These are phyloP conservation scores for Helostoma temminkii DNA, from an alignment of 2,797 vertebrate species.

Conservation along the genomic window DNA sequence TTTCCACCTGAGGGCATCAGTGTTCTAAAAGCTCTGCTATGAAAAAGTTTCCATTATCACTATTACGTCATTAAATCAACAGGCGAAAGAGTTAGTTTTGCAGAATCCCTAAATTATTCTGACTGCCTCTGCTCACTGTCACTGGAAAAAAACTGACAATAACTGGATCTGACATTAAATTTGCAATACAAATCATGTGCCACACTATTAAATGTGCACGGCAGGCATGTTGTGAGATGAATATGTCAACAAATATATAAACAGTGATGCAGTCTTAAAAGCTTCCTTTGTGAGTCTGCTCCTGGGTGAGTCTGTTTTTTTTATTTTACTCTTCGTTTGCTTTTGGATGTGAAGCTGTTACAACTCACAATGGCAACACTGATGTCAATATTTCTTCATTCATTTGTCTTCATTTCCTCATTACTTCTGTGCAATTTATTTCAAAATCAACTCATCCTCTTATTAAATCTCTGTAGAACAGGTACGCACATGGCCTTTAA, in stretches of 20 bases:
- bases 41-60: background rate
- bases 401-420: too few species aligned
- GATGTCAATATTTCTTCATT: too few species aligned
- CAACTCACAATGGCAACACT: background rate
- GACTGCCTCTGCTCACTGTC: background rate
- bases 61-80: background rate
- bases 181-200: background rate
- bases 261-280: background rate
- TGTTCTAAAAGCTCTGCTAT: background rate
- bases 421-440: too few species aligned
- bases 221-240: accelerated
- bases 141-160: background rate
- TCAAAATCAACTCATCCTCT: too few species aligned
- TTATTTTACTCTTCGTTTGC: too few species aligned
- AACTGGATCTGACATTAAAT: background rate
- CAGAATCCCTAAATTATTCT: background rate
- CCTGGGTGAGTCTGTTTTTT: too few species aligned
- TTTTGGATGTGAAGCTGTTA: background rate
- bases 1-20: conserved; percentile 7
- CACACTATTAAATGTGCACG: too few species aligned
- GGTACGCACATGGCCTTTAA: too few species aligned
- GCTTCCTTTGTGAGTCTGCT: background rate
- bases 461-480: too few species aligned
- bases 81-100: background rate
- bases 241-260: conserved; percentile 5